Base-by-base conservation (phyloP, 1,140 invertebrate genomes). In the Macrocentrus cingulum region DNA sequence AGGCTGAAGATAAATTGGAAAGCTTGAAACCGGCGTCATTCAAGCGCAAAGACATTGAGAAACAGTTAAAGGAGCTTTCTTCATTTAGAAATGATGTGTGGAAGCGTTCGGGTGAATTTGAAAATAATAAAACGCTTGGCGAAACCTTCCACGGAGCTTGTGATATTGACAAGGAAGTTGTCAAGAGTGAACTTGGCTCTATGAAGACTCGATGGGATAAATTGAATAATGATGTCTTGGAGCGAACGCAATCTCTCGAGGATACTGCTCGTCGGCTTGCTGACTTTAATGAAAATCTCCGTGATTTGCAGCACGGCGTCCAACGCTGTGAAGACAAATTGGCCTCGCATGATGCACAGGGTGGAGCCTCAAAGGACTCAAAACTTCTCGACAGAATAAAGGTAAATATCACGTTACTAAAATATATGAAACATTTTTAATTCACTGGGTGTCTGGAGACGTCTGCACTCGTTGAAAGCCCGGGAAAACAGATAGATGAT, bases 91-190 rank as follows among this genome's bases (percentile, higher is more conserved):
- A 94, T 72, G 95, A 97, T 66, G 86, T 97, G 0, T 92, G 92
- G 87, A 92, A 94, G 69, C 89, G 90, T 61, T 91, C 91, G 44
- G 93, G 92, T 7, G 95, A 97, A 76, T 96, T 91, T 71, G 94
- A 97, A 65, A 92, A 92, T 70, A 90, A 90, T 58, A 88, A 87
- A 70, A 90, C 86, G 0, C 80, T 89, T 1, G 94, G 94, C 8
- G 91, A 97, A 64, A 90, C 90, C 0, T 92, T 97, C 78, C 79
- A 92, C 16, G 84, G 84, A 1, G 85, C 90, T 49, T 95, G 93
- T 61, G 93, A 97, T 69, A 87, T 91, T 50, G 94, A 97, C 68
- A 92, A 95, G 69, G 92, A 95, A 41, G 85, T 90, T 8, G 90
- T 98, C 0, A 88, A 91, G 68, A 87, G 88, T 23, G 90, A 95